phyloP scores from a whole-genome alignment of 2,797 vertebrate species.

The Brachymystax lenok region DNA sequence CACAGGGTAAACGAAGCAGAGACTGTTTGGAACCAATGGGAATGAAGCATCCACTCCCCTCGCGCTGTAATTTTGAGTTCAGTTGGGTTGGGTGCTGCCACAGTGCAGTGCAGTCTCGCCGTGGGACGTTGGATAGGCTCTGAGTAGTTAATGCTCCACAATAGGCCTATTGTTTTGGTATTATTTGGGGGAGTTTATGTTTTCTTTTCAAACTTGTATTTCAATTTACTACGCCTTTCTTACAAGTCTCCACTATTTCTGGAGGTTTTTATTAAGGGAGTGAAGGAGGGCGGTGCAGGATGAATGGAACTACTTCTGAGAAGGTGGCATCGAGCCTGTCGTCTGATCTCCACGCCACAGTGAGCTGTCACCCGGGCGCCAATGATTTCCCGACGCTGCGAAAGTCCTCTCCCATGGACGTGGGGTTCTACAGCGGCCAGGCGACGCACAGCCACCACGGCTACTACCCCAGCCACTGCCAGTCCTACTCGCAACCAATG shows the following conservation, averaged over 20 bases:
- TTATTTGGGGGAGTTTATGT: constrained; percentile 4
- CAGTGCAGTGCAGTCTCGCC: constrained; percentile 67
- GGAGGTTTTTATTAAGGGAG: neutral
- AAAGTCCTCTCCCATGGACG: constrained; percentile 84
- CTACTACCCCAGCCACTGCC: constrained; percentile 80
- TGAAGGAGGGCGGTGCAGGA: constrained; percentile 22
- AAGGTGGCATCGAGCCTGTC: constrained; percentile 81
- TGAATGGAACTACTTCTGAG: constrained; percentile 81
- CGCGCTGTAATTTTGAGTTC: constrained; percentile 90
- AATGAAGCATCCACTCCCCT: constrained; percentile 80
- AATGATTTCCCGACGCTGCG: constrained; percentile 86
- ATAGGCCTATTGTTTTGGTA: constrained; percentile 1
- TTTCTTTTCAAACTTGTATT: neutral
- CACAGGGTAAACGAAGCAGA: constrained; percentile 75
- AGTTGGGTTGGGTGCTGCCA: constrained; percentile 83
- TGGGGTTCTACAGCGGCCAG: constrained; percentile 87
- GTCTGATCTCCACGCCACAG: constrained; percentile 74
- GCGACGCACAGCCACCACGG: constrained; percentile 76
- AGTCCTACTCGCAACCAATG: constrained; percentile 80
- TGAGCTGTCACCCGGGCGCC: constrained; percentile 79
- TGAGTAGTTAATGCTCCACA: constrained; percentile 24
- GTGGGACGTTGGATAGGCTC: constrained; percentile 54
- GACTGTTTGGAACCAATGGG: constrained; percentile 85
- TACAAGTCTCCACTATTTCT: neutral
- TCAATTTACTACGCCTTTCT: neutral